Evolutionary conservation across 2,888 invertebrate genomes (phyloP), one percentile per base, ranked within the genome.

Genomic region (Apeira syringaria): DNA sequence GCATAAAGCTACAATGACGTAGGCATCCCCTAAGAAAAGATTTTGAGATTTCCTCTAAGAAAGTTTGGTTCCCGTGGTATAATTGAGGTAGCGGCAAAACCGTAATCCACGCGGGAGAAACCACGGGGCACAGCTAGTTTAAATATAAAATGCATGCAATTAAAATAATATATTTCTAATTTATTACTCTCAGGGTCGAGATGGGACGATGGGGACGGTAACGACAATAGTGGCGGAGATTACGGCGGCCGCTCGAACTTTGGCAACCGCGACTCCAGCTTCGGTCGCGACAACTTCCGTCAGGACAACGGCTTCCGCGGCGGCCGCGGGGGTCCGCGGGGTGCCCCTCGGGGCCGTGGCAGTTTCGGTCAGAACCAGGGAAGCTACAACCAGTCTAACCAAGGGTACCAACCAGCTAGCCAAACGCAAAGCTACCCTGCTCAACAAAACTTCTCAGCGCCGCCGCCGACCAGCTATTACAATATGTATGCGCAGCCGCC

Each of bases 401-500:
- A 53, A 10, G 38, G 47, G 24, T 44, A 41, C 49, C 35, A 33
- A 25, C 47, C 47, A 1, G 3, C 38, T 0, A 9, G 4, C 3
- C 15, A 0, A 15, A 22, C 9, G 1, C 15, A 0, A 11, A 28
- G 5, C 53, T 42, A n/a, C 9, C 24, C 40, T 35, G 17, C 40
- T 12, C 30, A 28, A 3, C 62, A 56, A 9, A 51, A 44, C 35
- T 75, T 61, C 63, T 56, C 43, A 30, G 64, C 68, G 1, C 71
- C 82, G 0, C 75, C 81, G 0, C 86, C 84, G 1, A 78, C 74
- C 1, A 78, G 73, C 55, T 86, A 84, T 54, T 88, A 88, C 57
- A 86, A 87, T 45, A 86, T 88, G 86, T 89, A 88, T 40, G 59
- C 84, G 0, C 83, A 83, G 33, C 88, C 85, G 0, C 86, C 83